Evolutionary conservation across 2,888 invertebrate genomes (phyloP), one percentile per base, ranked within the genome.

Genomic region (Orthosia gothica): DNA sequence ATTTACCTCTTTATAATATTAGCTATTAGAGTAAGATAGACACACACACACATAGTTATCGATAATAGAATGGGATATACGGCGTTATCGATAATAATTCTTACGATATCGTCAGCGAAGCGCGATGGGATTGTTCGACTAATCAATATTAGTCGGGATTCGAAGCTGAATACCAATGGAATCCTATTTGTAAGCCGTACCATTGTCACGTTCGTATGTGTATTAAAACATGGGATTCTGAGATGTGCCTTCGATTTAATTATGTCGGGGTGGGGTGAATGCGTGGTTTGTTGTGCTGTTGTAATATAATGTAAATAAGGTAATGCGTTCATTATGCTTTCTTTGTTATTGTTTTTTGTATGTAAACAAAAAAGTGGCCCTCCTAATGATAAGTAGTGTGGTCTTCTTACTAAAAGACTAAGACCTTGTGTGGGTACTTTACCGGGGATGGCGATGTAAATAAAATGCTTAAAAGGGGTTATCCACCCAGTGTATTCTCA

Each of bases 151-250:
- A 86, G 82, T 64, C 55, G 69, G 83, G 26, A 87, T 83, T 84
- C 74, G 74, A 83, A 81, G 78, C 71, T 84, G 89, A 90, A 89
- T 90, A 87, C 83, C 87, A 88, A 89, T 90, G 70, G 81, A 79
- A 47, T 58, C 23, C 49, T 68, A 58, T 69, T 62, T 72, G 71
- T 64, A 47, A 50, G 63, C 71, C 72, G n/a, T 83, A 86, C 84
- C 58, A 82, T 63, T 75, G 63, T 78, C 57, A 40, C 63, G 47
- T 69, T 64, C 26, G 26, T 26, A 26, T 26, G 26, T 26, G 26
- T 50, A 40, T 23, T 61, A 76, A 52, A 67, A 62, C 23, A 64
- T 52, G 54, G 50, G 50, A 52, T 62, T 49, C 16, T 55, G 69
- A 57, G 62, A 57, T 63, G 50, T 61, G n/a, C 26, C n/a, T 65